These are phyloP conservation scores for Ornithoptera alexandrae DNA, from an alignment of 2,888 invertebrate genomes.

Conservation along the genomic window DNA sequence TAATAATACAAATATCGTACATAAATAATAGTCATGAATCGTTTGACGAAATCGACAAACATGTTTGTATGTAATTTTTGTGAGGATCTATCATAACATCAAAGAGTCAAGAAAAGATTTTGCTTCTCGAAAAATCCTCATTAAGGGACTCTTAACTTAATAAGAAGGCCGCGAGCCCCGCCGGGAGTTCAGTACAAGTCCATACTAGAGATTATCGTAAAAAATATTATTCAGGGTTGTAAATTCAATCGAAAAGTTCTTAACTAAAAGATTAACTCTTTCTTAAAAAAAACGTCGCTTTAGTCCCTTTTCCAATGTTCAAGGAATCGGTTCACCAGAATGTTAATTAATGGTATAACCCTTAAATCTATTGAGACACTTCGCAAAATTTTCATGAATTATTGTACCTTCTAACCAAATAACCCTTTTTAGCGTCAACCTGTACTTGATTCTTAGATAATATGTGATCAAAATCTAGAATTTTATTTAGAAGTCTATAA, in stretches of 20 bases:
- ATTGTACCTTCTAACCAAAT: not conserved
- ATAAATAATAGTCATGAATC: not conserved
- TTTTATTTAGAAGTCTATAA: no score
- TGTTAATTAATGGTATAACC: constrained; percentile 22
- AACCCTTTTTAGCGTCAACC: not conserved
- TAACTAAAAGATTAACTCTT: not conserved
- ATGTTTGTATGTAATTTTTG: no score
- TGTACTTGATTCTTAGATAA: not conserved
- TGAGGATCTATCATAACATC: no score
- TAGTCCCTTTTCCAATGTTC: not conserved
- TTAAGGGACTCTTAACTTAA: not conserved
- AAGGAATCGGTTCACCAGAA: constrained; percentile 5
- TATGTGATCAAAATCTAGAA: no score
- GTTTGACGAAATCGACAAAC: not conserved
- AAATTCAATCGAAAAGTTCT: not conserved
- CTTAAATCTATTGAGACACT: constrained; percentile 4
- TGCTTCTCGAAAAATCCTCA: not conserved
- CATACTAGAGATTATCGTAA: not conserved
- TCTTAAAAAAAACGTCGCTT: not conserved
- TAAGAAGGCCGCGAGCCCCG: not conserved
- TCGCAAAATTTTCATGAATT: not conserved
- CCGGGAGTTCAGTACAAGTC: not conserved
- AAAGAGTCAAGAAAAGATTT: no score
- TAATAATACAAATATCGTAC: not conserved
- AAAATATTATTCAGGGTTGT: not conserved